Base-by-base conservation (phyloP, 2,888 invertebrate genomes). In the Onthophagus sagittarius region DNA sequence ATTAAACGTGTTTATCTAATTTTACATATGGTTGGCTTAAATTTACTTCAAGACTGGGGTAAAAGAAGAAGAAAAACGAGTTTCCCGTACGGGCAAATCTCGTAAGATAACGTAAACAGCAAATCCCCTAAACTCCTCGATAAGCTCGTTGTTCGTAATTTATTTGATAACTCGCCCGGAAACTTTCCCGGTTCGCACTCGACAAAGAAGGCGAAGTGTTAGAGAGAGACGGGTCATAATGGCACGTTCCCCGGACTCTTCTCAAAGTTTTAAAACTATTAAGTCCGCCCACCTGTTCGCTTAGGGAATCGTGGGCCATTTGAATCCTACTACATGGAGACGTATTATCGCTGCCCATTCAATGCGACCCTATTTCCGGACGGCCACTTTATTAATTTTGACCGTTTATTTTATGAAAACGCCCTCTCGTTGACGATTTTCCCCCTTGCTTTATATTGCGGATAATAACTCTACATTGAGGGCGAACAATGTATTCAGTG, bases 261-360 rank as follows among this genome's bases (percentile, higher is more conserved):
- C 39, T 53, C 39, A 53, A 53, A 53, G 39, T 53, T 53, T 53
- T 53, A 53, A 53, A 53, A 53, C 39, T 53, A 53, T 53, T 53
- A 53, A 64, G 64, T 64, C 64, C 64, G 64, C 64, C 64, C 64
- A 64, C 64, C 64, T 64, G 64, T 64, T 64, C 23, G 64, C 64
- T 53, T 53, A 1, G 39, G 39, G 39, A 53, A 53, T 53, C 39
- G 39, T 53, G 39, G 23, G 11, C 39, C 39, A 53, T 53, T 53
- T 53, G 39, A 53, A 53, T 53, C 39, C 9, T 11, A 23, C 23
- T 23, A 53, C 39, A 53, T 11, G 39, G 39, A 11, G 39, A 53
- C 39, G 39, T 53, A 53, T 53, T 11, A 53, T 53, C 6, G 39
- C 39, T 23, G 23, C 23, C 23, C 23, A 53, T 53, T 53, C 9